Evolutionary conservation across 2,113 vertebrate species (phyloP).

Genomic region (Ursus arctos): DNA sequence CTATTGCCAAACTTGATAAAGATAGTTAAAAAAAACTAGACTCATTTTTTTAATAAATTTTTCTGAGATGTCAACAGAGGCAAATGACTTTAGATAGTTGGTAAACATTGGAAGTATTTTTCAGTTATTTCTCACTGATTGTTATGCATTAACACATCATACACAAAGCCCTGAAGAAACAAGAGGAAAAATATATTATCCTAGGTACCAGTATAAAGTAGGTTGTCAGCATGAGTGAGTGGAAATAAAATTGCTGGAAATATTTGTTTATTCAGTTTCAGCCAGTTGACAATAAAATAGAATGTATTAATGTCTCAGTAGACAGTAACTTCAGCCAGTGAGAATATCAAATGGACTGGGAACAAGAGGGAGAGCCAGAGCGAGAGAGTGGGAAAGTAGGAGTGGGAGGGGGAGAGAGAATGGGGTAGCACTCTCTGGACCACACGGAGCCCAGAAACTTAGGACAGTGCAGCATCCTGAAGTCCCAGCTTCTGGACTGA

Average conservation of each 20-base stretch:
- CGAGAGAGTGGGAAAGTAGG: not conserved
- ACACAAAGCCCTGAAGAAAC: constrained; percentile 65
- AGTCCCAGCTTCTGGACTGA: not conserved
- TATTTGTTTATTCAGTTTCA: constrained; percentile 53
- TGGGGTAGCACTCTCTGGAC: not conserved
- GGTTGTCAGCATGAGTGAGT: constrained; percentile 66
- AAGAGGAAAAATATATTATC: constrained; percentile 47
- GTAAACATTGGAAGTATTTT: constrained; percentile 51
- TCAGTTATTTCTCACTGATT: constrained; percentile 56
- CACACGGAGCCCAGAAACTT: not conserved
- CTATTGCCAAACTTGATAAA: not conserved
- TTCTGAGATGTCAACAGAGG: constrained; percentile 10
- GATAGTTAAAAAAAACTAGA: not conserved
- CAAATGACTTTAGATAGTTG: constrained; percentile 37
- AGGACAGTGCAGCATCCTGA: not conserved
- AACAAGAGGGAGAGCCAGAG: not conserved
- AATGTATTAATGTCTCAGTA: constrained; percentile 60
- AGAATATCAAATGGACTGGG: not conserved
- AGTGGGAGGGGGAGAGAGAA: not conserved
- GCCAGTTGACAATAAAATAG: constrained; percentile 53
- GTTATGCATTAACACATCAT: constrained; percentile 69
- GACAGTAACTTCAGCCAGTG: not conserved
- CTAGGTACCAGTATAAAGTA: constrained; percentile 52
- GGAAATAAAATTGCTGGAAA: constrained; percentile 73
- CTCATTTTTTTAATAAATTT: not conserved